A percentile compares a stretch with the other conserved stretches of the same genome.
These are phyloP conservation scores for Thyatira batis DNA, from an alignment of 2,888 invertebrate species.

Conservation along the genomic window DNA sequence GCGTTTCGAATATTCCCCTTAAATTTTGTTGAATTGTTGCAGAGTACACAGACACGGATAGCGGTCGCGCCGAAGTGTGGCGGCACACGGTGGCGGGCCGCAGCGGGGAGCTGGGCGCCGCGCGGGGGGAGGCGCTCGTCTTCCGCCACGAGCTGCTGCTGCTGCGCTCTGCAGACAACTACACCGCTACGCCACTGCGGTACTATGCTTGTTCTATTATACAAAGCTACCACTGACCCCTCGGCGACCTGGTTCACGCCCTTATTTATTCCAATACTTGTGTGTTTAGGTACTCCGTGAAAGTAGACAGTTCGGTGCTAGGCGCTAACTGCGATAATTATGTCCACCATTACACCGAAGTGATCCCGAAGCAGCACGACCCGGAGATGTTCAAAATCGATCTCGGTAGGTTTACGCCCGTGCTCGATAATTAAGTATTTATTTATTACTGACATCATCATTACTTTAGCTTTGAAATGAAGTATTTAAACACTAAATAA, in stretches of 20 bases:
- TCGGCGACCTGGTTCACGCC: not conserved
- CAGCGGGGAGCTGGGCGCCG: conserved; percentile 53
- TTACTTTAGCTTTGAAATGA: too few species aligned
- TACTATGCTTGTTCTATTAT: too few species aligned
- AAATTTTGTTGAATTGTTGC: conserved; percentile 3
- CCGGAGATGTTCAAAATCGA: conserved; percentile 44
- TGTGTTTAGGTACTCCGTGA: conserved; percentile 57
- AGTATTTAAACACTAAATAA: too few species aligned
- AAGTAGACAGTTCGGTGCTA: conserved; percentile 66
- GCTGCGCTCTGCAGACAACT: conserved; percentile 37
- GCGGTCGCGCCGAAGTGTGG: conserved; percentile 49
- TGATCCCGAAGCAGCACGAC: conserved; percentile 31
- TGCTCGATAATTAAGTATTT: too few species aligned
- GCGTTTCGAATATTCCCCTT: not conserved
- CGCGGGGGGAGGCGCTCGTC: conserved; percentile 56
- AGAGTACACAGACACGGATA: conserved; percentile 43
- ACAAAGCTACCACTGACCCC: not conserved
- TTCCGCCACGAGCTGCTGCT: conserved; percentile 60
- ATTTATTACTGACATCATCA: too few species aligned
- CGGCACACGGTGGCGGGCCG: conserved; percentile 37
- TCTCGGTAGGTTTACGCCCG: conserved; percentile 35
- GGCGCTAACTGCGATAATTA: conserved; percentile 60
- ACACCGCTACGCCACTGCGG: conserved; percentile 49
- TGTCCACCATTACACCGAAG: conserved; percentile 57
- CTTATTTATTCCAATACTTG: not conserved